Conservation (phyloP, 2,888 invertebrate species). For the Keiferia lycopersicella region DNA sequence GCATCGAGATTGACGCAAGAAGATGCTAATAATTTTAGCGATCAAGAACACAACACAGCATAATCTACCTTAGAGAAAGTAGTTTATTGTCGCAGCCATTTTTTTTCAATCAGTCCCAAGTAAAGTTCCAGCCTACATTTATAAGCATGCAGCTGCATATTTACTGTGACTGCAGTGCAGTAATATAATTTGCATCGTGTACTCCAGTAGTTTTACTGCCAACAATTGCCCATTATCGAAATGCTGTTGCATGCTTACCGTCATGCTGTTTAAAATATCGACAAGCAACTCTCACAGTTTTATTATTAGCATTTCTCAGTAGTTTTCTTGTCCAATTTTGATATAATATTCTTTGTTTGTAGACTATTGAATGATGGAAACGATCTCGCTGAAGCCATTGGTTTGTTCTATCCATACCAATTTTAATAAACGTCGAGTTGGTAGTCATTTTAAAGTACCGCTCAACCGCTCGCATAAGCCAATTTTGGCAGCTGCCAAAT, state of each 20-base stretch:
- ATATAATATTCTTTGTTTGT: constrained; percentile 26
- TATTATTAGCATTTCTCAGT: constrained; percentile 29
- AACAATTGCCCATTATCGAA: constrained; percentile 63
- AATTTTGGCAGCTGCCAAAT: too few species aligned
- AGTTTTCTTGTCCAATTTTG: constrained; percentile 34
- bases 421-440: constrained; percentile 19
- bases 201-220: constrained; percentile 64
- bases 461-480: too few species aligned
- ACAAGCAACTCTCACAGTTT: constrained; percentile 27
- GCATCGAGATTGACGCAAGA: too few species aligned
- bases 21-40: too few species aligned
- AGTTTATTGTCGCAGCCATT: too few species aligned
- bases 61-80: too few species aligned
- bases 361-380: constrained; percentile 32
- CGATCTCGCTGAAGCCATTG: constrained; percentile 3
- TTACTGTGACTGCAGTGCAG: constrained; percentile 36
- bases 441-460: too few species aligned
- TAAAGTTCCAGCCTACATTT: too few species aligned
- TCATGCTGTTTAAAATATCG: constrained; percentile 59
- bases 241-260: constrained; percentile 60
- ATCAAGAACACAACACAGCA: too few species aligned
- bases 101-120: too few species aligned
- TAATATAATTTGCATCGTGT: constrained; percentile 68
- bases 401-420: constrained; percentile 20
- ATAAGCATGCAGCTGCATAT: too few species aligned